Evolutionary conservation across 2,113 vertebrate genomes (phyloP), one percentile per base, ranked within the genome.

Genomic region (Chaenocephalus aceratus): DNA sequence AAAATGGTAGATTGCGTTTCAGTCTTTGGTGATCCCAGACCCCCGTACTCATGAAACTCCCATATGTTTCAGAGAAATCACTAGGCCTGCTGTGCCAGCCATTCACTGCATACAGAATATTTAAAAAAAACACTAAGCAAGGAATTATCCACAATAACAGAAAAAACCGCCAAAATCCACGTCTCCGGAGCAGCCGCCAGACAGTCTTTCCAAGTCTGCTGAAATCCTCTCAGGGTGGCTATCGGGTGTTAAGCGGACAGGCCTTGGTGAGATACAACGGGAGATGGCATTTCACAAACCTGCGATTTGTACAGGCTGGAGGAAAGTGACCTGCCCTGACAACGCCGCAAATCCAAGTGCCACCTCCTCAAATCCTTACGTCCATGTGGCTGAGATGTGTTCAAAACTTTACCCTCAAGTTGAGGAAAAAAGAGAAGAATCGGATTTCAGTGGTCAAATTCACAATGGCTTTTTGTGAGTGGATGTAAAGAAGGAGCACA

Each of bases 1-100:
- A 86, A 87, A 89, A 81, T 56, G 52, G 56, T 71, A 85, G 87
- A 91, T 94, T 88, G 84, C 64, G 80, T 95, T 94, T 93, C 94
- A 91, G 64, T 80, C 67, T 34, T 75, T 57, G 79, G 70, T 77
- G 83, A 89, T 84, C 75, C 74, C 74, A 79, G 72, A 70, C 67
- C 59, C 69, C 60, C 45, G 75, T 77, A 67, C 62, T 60, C 76
- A 34, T 88, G 67, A 72, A 89, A 72, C 82, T 69, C 53, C 58
- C 79, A 85, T 77, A 72, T 62, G 54, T 84, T 84, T 83, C 65
- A 49, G 75, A 77, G 62, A 80, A 90, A 84, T 71, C 76, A 60
- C 62, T 80, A 52, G 60, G 46, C 41, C 49, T 7, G 54, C 58
- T 46, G 57, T 92, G 90, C 89, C 91, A 94, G 84, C 66, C 87